These are phyloP conservation scores for Protonibea diacanthus DNA, from an alignment of 2,797 vertebrate genomes.

Conservation along the genomic window DNA sequence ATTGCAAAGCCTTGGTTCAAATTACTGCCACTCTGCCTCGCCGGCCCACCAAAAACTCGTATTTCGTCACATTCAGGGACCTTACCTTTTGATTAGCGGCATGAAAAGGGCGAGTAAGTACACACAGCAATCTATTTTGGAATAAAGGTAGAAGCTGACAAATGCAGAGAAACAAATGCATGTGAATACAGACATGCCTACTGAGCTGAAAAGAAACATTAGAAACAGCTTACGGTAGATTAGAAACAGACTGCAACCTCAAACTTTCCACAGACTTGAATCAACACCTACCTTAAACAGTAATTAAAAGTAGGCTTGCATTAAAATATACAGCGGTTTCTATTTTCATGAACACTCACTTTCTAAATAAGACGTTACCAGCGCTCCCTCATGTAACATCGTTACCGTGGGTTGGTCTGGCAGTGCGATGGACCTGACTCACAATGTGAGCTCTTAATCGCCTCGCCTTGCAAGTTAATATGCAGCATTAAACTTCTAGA, in stretches of 20 bases:
- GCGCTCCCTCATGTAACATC: neutral
- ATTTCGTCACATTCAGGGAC: slow-evolving; percentile 43
- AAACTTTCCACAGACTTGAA: neutral
- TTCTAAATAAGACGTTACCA: slow-evolving; percentile 11
- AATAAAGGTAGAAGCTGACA: slow-evolving; percentile 6
- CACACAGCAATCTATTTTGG: neutral
- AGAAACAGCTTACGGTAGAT: neutral
- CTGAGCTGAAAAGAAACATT: neutral
- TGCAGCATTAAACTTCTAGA: slow-evolving; percentile 72
- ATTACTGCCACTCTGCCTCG: slow-evolving; percentile 70
- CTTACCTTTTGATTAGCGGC: slow-evolving; percentile 57
- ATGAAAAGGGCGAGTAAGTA: slow-evolving; percentile 31
- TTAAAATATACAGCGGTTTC: neutral
- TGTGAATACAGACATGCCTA: neutral
- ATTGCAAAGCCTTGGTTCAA: slow-evolving; percentile 73
- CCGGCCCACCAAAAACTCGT: slow-evolving; percentile 66
- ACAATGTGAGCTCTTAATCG: slow-evolving; percentile 62
- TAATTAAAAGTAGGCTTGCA: neutral
- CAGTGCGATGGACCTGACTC: slow-evolving; percentile 54
- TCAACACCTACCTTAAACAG: neutral
- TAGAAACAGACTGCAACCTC: neutral
- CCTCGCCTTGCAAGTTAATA: slow-evolving; percentile 64
- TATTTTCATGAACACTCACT: neutral
- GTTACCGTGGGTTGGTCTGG: slow-evolving; percentile 14
- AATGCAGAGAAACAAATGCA: slow-evolving; percentile 10